A percentile compares a stretch with the other conserved stretches of the same genome.
Conservation (phyloP, 1,140 invertebrate species). For the Drosophila truncata region DNA sequence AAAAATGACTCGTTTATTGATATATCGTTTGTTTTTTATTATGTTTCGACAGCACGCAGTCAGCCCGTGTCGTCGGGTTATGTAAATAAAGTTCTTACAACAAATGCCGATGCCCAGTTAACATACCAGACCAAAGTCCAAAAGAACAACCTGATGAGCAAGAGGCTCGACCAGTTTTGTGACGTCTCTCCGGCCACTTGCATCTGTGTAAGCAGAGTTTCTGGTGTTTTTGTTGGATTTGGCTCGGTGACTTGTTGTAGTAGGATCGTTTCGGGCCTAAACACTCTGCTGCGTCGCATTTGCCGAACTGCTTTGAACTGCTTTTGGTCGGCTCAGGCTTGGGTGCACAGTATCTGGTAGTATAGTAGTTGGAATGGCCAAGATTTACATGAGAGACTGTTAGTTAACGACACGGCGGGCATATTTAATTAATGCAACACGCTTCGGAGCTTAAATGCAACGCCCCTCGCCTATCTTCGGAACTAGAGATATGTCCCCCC, state of each 20-base stretch:
- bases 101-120: background rate
- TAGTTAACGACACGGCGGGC: slow-evolving; percentile 33
- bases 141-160: slow-evolving; percentile 17
- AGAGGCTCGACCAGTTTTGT: slow-evolving; percentile 60
- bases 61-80: slow-evolving; percentile 30
- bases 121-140: slow-evolving; percentile 38
- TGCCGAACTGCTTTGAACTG: slow-evolving; percentile 60
- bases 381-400: slow-evolving; percentile 51
- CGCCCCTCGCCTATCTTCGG: slow-evolving; percentile 13
- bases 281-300: slow-evolving; percentile 41
- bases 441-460: slow-evolving; percentile 36
- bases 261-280: slow-evolving; percentile 42
- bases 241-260: slow-evolving; percentile 7
- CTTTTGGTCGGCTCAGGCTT: slow-evolving; percentile 41
- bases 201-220: slow-evolving; percentile 26
- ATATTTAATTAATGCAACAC: slow-evolving; percentile 61
- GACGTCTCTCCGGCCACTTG: slow-evolving; percentile 32
- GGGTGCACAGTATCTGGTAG: background rate
- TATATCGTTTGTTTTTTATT: slow-evolving; percentile 10
- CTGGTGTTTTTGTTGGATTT: slow-evolving; percentile 7
- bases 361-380: slow-evolving; percentile 28
- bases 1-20: slow-evolving; percentile 13
- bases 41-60: slow-evolving; percentile 30
- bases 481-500: slow-evolving; percentile 8
- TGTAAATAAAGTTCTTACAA: slow-evolving; percentile 31